A percentile compares a stretch with the other conserved stretches of the same genome.
Evolutionary conservation across 23 tunicate species (phyloP).

Genomic region (Styela clava): DNA sequence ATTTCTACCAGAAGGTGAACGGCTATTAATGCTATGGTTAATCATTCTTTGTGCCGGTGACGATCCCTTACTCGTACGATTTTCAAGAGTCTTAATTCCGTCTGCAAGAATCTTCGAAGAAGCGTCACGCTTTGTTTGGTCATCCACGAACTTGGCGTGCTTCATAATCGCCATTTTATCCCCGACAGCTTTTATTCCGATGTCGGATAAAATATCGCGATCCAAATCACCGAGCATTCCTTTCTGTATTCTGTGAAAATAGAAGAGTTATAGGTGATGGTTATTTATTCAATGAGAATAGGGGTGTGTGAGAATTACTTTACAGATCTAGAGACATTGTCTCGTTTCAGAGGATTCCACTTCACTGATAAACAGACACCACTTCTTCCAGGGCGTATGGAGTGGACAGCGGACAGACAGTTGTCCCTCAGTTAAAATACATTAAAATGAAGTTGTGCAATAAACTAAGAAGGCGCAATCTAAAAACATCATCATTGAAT

Average conservation of each 20-base stretch:
- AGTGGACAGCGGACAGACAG: too few species aligned
- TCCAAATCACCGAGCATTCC: conserved; percentile 58
- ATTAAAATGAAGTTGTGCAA: too few species aligned
- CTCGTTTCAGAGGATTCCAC: too few species aligned
- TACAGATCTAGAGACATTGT: too few species aligned
- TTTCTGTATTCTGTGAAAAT: conserved; percentile 44
- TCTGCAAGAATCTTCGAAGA: conserved; percentile 21
- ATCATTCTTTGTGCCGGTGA: conserved; percentile 15
- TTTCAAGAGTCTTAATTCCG: conserved; percentile 7
- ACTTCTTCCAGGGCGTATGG: too few species aligned
- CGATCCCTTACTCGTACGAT: not conserved
- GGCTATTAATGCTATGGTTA: not conserved
- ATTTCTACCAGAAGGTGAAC: not conserved
- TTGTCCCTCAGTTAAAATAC: too few species aligned
- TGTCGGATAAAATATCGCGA: conserved; percentile 65
- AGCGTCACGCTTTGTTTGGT: conserved; percentile 33
- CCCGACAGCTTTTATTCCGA: conserved; percentile 87
- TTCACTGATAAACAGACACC: too few species aligned
- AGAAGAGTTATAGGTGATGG: too few species aligned
- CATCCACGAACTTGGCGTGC: conserved; percentile 59
- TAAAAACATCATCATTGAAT: too few species aligned
- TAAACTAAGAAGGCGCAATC: too few species aligned
- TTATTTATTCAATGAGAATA: too few species aligned
- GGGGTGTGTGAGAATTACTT: too few species aligned
- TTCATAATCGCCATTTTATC: conserved; percentile 77